These are phyloP conservation scores for Enoplosus armatus DNA, from an alignment of 2,797 vertebrate species.

Conservation along the genomic window DNA sequence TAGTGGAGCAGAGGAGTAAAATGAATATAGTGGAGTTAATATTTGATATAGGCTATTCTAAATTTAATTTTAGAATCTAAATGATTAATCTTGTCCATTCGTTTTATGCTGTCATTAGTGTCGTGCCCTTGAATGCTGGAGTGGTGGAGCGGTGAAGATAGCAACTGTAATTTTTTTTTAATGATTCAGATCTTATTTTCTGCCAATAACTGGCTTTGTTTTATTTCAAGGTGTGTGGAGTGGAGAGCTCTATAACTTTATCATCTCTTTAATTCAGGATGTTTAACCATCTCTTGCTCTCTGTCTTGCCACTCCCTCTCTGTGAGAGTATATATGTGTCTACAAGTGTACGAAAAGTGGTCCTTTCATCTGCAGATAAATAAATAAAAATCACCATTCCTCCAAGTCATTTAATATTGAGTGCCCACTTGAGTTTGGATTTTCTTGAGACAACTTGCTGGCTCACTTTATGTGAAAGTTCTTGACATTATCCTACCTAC, in stretches of 20 bases:
- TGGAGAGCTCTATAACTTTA: slow-evolving; percentile 18
- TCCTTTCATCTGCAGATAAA: slow-evolving; percentile 13
- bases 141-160: background rate
- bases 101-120: slow-evolving; percentile 42
- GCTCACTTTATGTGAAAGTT: background rate
- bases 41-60: slow-evolving; percentile 54
- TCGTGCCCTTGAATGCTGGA: slow-evolving; percentile 15
- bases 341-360: slow-evolving; percentile 6
- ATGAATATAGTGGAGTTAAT: slow-evolving; percentile 48
- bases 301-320: background rate
- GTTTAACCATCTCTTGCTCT: background rate
- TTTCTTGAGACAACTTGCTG: background rate
- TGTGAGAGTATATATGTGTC: background rate
- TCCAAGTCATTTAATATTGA: background rate
- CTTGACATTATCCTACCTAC: background rate
- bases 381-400: slow-evolving; percentile 3
- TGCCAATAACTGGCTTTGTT: slow-evolving; percentile 22
- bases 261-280: slow-evolving; percentile 13
- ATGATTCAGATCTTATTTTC: slow-evolving; percentile 29
- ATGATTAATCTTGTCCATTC: slow-evolving; percentile 51
- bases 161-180: slow-evolving; percentile 25
- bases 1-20: slow-evolving; percentile 17
- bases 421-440: background rate
- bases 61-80: slow-evolving; percentile 52
- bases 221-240: slow-evolving; percentile 33